These are phyloP conservation scores for Physella acuta DNA, from an alignment of 1,140 invertebrate genomes.

Conservation along the genomic window DNA sequence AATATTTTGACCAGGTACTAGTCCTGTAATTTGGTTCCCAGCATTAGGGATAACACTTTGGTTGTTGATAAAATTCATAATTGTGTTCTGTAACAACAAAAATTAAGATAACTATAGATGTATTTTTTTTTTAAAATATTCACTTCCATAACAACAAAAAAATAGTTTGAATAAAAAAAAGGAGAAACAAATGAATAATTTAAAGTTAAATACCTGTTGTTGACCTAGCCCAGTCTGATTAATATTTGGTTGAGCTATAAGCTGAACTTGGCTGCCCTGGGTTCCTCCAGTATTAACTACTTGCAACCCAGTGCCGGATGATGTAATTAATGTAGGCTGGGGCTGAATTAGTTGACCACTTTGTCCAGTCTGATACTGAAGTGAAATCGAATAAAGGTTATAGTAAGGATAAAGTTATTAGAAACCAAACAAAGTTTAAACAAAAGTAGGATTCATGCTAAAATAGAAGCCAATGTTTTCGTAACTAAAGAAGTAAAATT, in stretches of 20 bases:
- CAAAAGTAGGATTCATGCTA: background rate
- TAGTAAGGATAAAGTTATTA: background rate
- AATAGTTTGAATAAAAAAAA: background rate
- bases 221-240: slow-evolving; percentile 10
- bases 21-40: slow-evolving; percentile 13
- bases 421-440: background rate
- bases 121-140: too few species aligned
- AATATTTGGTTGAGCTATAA: slow-evolving; percentile 17
- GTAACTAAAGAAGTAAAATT: background rate
- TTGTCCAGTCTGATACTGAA: slow-evolving; percentile 22
- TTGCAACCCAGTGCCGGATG: slow-evolving; percentile 16
- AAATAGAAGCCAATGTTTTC: background rate
- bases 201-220: slow-evolving; percentile 9
- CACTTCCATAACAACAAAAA: background rate
- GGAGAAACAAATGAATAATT: background rate
- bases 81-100: background rate
- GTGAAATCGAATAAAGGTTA: background rate
- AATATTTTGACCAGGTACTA: slow-evolving; percentile 15
- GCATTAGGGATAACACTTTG: background rate
- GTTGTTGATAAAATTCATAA: slow-evolving; percentile 24
- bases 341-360: slow-evolving; percentile 16
- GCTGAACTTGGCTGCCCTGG: slow-evolving; percentile 17
- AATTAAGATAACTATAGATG: too few species aligned
- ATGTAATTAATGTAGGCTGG: slow-evolving; percentile 15
- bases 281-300: slow-evolving; percentile 17